Evolutionary conservation across 2,797 vertebrate species (phyloP).

Genomic region (Syndactyla subalaris): DNA sequence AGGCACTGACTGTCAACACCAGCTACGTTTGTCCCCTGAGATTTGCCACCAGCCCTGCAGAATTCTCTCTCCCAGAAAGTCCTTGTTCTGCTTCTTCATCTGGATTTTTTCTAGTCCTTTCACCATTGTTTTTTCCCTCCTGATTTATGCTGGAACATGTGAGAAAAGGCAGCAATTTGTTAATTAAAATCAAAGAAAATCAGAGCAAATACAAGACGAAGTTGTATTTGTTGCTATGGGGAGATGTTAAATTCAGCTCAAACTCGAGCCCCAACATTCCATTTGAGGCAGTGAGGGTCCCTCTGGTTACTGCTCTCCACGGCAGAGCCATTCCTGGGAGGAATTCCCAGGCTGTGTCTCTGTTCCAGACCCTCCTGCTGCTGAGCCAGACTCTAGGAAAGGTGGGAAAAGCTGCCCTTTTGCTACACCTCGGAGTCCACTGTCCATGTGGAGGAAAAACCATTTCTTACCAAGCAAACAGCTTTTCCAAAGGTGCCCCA

Average conservation of each 20-base stretch:
- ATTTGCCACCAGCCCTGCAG: background rate
- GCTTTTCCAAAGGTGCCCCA: background rate
- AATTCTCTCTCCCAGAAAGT: background rate
- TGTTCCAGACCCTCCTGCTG: background rate
- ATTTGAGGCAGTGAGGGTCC: rapidly evolving
- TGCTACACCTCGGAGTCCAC: background rate
- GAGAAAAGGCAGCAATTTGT: background rate
- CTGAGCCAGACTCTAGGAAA: background rate
- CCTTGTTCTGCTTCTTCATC: background rate
- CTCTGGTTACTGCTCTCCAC: background rate
- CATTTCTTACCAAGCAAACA: background rate
- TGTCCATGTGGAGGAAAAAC: background rate
- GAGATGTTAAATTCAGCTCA: background rate
- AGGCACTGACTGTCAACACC: background rate
- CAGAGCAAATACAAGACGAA: background rate
- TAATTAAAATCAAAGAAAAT: background rate
- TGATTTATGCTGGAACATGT: background rate
- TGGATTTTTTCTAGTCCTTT: background rate
- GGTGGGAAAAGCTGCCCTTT: background rate
- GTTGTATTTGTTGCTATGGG: too few relatives aligned
- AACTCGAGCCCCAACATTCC: background rate
- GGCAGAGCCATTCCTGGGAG: background rate
- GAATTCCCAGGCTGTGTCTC: background rate
- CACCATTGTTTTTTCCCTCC: background rate
- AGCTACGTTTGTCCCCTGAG: background rate